Evolutionary conservation across 2,888 invertebrate genomes (phyloP), one percentile per base, ranked within the genome.

Genomic region (Coronaproctus castanopsis): DNA sequence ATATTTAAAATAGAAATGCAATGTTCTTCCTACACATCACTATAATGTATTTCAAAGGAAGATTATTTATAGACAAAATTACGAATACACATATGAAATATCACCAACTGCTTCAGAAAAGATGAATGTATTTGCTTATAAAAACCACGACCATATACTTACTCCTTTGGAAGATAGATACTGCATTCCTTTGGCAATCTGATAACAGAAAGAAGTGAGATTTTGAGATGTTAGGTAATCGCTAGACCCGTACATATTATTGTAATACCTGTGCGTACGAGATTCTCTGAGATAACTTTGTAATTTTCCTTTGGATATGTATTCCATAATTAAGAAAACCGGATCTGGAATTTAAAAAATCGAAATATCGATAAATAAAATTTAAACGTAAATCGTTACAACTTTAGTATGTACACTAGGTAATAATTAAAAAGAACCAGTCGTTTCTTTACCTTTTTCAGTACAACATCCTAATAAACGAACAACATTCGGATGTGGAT

Each of bases 301-400:
- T 59, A 95, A 76, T 73, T 92, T 92, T 1, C 93, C 93, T 21
- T 84, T 78, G 67, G 83, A 81, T 8, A 92, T 85, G 70, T 85
- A 92, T 73, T 95, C 93, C 80, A 95, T 84, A 66, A 95, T 87
- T 21, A 93, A 85, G 69, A 92, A 83, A 62, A 88, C 80, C 10
- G 93, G 93, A 70, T 91, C 92, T 77, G 69, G 2, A 66, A 65
- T 22, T 20, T 36, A 36, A 36, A 36, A 36, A 36, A 36, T 36
- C 5, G 36, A 36, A 48, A 56, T 18, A 56, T 20, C 19, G 8
- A n/a, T n/a, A 49, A 49, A n/a, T n/a, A n/a, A n/a, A n/a, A n/a
- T n/a, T n/a, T n/a, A n/a, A n/a, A n/a, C n/a, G n/a, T n/a, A n/a
- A n/a, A n/a, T n/a, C n/a, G n/a, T n/a, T n/a, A n/a, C n/a, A n/a